These are phyloP conservation scores for Hexactinellida sp. DNA, from an alignment of 37 sponge, comb jelly and placozoan species.

Conservation along the genomic window DNA sequence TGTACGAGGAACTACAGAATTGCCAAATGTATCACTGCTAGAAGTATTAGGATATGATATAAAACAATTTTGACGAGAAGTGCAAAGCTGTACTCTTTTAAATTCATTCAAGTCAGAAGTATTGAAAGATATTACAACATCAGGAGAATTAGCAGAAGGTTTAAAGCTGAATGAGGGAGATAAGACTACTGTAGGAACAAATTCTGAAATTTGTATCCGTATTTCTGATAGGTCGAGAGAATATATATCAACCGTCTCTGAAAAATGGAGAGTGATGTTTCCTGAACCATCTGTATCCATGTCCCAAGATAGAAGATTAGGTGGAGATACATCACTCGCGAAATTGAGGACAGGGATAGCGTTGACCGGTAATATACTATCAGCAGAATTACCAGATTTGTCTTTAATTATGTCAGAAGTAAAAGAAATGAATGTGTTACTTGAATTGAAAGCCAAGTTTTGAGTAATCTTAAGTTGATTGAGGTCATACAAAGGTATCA, in stretches of 20 bases:
- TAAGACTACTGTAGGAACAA: background rate
- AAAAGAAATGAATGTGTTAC: background rate
- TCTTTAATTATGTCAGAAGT: background rate
- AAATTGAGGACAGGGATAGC: conserved; percentile 43
- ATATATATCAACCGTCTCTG: conserved; percentile 27
- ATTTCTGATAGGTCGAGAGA: background rate
- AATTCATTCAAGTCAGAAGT: conserved; percentile 45
- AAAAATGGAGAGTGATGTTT: conserved; percentile 55
- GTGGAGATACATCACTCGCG: conserved; percentile 26
- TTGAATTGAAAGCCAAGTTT: background rate
- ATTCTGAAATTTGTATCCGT: background rate
- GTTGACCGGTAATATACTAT: background rate
- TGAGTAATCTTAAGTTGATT: background rate
- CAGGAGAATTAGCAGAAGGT: background rate
- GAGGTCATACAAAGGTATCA: background rate
- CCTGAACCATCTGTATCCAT: conserved; percentile 35
- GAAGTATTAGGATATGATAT: conserved; percentile 45
- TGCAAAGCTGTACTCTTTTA: conserved; percentile 53
- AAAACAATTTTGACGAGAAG: conserved; percentile 35
- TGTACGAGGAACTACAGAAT: conserved; percentile 25
- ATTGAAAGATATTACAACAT: conserved; percentile 21
- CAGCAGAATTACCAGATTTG: background rate
- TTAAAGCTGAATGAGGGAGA: background rate
- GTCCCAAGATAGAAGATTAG: conserved; percentile 4
- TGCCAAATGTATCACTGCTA: conserved; percentile 42